phyloP scores from a whole-genome alignment of 2,113 vertebrate species.

The Dendropsophus ebraccatus region DNA sequence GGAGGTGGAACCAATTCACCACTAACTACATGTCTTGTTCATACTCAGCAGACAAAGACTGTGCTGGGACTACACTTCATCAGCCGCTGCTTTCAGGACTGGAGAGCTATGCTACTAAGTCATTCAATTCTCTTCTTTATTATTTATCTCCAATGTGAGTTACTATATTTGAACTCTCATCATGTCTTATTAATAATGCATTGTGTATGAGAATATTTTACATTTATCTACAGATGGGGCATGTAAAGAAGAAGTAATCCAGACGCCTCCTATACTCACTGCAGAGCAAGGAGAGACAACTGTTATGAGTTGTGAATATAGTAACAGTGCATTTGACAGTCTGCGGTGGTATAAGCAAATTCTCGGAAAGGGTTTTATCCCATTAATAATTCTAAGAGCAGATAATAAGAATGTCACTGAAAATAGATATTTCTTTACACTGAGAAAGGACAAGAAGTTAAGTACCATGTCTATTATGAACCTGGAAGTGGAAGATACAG shows the following conservation, averaged over 20 bases:
- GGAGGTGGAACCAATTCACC: not conserved
- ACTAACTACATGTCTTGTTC: not conserved
- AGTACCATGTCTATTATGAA: too few relatives aligned
- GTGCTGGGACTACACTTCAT: too few relatives aligned
- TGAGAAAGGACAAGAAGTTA: conserved; percentile 22
- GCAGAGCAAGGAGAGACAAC: not conserved
- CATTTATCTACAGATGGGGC: not conserved
- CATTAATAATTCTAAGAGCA: not conserved
- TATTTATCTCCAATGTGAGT: not conserved
- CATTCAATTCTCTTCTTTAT: not conserved
- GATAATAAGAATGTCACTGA: not conserved
- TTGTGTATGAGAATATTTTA: not conserved
- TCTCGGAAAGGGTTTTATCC: not conserved
- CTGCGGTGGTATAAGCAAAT: conserved; percentile 43
- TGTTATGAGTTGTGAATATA: conserved; percentile 35
- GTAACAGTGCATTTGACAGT: not conserved
- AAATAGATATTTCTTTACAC: conserved; percentile 8
- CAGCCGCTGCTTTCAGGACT: not conserved
- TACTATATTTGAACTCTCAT: too few relatives aligned
- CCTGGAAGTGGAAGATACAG: too few relatives aligned
- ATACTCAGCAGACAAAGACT: not conserved
- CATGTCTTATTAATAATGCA: too few relatives aligned
- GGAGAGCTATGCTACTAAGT: not conserved
- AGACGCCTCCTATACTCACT: too few relatives aligned
- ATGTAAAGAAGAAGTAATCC: not conserved